phyloP scores from a whole-genome alignment of 2,113 vertebrate species.

The Aepyceros melampus region DNA sequence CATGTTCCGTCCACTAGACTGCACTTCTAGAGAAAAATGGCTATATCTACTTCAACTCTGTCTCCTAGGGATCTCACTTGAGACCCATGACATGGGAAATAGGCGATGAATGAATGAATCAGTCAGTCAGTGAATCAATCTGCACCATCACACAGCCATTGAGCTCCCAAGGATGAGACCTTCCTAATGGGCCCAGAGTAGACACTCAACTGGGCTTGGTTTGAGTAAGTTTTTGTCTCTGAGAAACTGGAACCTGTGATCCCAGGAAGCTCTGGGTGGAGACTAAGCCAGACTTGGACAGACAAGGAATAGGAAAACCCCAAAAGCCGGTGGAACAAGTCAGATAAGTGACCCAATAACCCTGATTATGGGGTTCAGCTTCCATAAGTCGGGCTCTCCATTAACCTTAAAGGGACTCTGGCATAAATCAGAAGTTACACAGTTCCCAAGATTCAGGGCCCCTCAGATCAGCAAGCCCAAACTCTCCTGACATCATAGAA shows the following conservation, averaged over 20 bases:
- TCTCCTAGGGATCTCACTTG: background rate
- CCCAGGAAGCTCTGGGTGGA: background rate
- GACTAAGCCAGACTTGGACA: background rate
- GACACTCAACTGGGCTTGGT: background rate
- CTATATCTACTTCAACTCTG: background rate
- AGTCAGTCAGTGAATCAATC: background rate
- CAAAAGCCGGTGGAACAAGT: background rate
- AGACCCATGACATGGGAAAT: background rate
- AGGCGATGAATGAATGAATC: background rate
- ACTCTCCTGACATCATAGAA: background rate
- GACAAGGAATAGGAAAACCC: background rate
- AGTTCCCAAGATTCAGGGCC: background rate
- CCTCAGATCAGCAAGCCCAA: background rate
- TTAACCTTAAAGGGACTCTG: background rate
- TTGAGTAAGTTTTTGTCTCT: background rate
- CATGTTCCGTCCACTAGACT: background rate
- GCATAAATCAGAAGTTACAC: background rate
- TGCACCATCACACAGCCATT: background rate
- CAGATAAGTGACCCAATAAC: background rate
- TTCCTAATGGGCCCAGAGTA: background rate
- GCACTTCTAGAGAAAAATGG: background rate
- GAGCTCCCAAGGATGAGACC: background rate
- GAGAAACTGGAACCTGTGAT: background rate
- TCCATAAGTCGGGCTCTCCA: fast-evolving
- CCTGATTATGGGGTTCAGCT: background rate